Conservation (phyloP, 2,888 invertebrate genomes). For the Macropis europaea region DNA sequence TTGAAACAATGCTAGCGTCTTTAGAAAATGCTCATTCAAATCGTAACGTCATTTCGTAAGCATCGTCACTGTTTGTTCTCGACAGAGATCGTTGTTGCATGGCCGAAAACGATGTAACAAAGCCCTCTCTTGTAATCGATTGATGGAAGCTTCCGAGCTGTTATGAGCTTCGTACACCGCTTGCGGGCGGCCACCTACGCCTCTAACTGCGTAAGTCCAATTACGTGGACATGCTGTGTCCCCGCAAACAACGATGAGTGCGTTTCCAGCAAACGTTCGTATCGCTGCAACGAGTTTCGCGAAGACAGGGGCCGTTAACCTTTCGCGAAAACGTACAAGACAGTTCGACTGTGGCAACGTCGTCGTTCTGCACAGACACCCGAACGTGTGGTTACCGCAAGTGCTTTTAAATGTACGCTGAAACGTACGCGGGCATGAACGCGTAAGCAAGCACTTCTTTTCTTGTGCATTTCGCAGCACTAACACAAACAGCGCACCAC, state of each 20-base stretch:
- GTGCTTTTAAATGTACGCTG: conserved; percentile 12
- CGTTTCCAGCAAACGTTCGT: conserved; percentile 7
- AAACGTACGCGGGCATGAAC: neutral
- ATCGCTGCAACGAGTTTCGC: conserved; percentile 45
- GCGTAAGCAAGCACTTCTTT: neutral
- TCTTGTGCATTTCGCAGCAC: neutral
- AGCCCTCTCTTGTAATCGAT: conserved; percentile 9
- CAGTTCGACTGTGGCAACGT: conserved; percentile 55
- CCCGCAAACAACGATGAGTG: neutral
- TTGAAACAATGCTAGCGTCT: too few relatives aligned
- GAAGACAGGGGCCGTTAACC: conserved; percentile 65
- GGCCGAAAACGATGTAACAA: neutral
- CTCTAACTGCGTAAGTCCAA: too few relatives aligned
- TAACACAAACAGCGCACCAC: neutral
- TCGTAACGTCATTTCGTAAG: neutral
- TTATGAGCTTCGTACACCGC: conserved; percentile 16
- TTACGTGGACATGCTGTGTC: conserved; percentile 30
- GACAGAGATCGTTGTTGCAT: neutral
- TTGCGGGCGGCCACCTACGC: neutral
- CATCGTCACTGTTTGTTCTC: neutral
- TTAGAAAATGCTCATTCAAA: neutral
- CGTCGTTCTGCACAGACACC: conserved; percentile 36
- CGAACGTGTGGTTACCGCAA: conserved; percentile 8
- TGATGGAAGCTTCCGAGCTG: conserved; percentile 31
- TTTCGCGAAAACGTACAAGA: conserved; percentile 70